Evolutionary conservation across 1,140 invertebrate genomes (phyloP).

Genomic region (Laupala kohalensis): DNA sequence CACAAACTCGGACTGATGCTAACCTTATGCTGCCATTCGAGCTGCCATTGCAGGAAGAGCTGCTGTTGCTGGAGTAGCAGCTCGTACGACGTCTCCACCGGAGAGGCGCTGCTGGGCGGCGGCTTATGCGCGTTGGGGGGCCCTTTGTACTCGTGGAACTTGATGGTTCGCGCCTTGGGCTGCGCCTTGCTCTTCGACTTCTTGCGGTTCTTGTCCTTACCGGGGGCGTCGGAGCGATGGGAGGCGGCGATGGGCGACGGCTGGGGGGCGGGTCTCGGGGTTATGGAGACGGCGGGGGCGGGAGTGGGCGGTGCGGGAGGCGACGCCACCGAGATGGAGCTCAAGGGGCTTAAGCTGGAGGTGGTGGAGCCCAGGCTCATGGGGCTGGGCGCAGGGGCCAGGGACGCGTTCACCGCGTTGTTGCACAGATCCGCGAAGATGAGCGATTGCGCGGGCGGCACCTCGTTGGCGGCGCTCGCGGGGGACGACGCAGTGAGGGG

Average conservation of each 20-base stretch:
- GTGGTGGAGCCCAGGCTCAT: slow-evolving; percentile 46
- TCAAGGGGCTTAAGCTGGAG: slow-evolving; percentile 56
- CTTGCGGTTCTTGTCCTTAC: slow-evolving; percentile 73
- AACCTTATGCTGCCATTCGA: slow-evolving; percentile 64
- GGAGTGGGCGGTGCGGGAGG: slow-evolving; percentile 28
- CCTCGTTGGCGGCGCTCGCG: slow-evolving; percentile 23
- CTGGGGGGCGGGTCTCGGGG: slow-evolving; percentile 41
- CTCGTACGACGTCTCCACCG: slow-evolving; percentile 75
- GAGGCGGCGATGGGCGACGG: slow-evolving; percentile 24
- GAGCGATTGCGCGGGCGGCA: slow-evolving; percentile 26
- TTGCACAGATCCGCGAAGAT: slow-evolving; percentile 48
- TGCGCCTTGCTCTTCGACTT: slow-evolving; percentile 72
- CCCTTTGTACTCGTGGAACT: slow-evolving; percentile 97
- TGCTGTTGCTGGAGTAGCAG: slow-evolving; percentile 87
- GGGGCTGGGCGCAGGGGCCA: slow-evolving; percentile 41
- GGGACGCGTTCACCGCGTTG: slow-evolving; percentile 29
- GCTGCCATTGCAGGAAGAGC: slow-evolving; percentile 76
- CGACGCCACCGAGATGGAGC: slow-evolving; percentile 38
- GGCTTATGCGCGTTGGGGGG: slow-evolving; percentile 81
- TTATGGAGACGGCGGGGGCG: slow-evolving; percentile 23
- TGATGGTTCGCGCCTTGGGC: slow-evolving; percentile 80
- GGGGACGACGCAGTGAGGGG: slow-evolving; percentile 12
- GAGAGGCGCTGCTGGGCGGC: slow-evolving; percentile 28
- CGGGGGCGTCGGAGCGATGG: slow-evolving; percentile 47
- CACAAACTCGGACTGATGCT: background rate